Evolutionary conservation across 2,888 invertebrate species (phyloP), one percentile per base, ranked within the genome.

Genomic region (Keiferia lycopersicella): DNA sequence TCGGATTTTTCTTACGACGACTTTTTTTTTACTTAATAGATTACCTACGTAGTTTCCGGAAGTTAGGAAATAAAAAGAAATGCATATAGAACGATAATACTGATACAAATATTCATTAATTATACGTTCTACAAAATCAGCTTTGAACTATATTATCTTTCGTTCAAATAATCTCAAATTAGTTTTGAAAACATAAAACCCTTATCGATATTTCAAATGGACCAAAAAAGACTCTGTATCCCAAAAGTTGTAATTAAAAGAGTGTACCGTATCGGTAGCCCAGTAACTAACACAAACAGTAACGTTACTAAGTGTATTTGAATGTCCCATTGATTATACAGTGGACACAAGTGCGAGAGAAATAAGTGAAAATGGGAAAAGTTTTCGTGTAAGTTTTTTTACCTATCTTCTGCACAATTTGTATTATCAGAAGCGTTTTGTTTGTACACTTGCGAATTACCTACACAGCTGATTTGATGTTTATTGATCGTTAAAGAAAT

Each of bases 371-470:
- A 20, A 61, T 62, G 62, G 58, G 64, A 58, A 62, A 48, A 57
- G 62, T 62, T 65, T 62, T 62, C 50, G 58, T 65, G 64, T 65
- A 38, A 64, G 64, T 64, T 11, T 22, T 18, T 20, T 20, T 50
- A 1, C 0, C 0, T 11, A 20, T 22, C 2, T 50, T 2, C 7
- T 8, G 0, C 10, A 18, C 18, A 6, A 14, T 11, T 56, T 60
- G 14, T 45, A n/a, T n/a, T n/a, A n/a, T n/a, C n/a, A n/a, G n/a
- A n/a, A n/a, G n/a, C n/a, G n/a, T n/a, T n/a, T 59, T 22, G 4
- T 45, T 2, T 2, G 14, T 20, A 6, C 53, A 53, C 16, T 18
- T n/a, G n/a, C n/a, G n/a, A n/a, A n/a, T n/a, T n/a, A n/a, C n/a
- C n/a, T n/a, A n/a, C n/a, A n/a, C n/a, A n/a, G 48, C 20, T 50